phyloP scores from a whole-genome alignment of 1,140 invertebrate genomes.

The Arctopsyche grandis region DNA sequence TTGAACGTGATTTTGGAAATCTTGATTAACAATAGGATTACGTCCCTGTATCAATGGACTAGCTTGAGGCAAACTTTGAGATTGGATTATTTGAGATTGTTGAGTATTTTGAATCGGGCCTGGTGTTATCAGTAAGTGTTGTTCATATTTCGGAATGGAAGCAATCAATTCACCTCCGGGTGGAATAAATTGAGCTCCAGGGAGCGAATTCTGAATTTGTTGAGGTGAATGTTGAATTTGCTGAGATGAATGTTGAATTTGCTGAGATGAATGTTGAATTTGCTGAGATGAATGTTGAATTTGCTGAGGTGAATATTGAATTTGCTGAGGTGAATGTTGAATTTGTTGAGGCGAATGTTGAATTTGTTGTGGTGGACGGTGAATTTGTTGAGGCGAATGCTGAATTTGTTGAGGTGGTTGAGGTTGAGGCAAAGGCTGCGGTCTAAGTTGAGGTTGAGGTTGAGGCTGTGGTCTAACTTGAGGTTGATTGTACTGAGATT shows the following conservation, averaged over 20 bases:
- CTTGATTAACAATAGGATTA: slow-evolving; percentile 42
- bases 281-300: slow-evolving; percentile 59
- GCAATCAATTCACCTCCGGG: slow-evolving; percentile 75
- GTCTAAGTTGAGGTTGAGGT: slow-evolving; percentile 59
- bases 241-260: slow-evolving; percentile 60
- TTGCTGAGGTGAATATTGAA: slow-evolving; percentile 55
- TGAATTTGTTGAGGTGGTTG: slow-evolving; percentile 56
- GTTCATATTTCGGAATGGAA: slow-evolving; percentile 79
- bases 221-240: slow-evolving; percentile 55
- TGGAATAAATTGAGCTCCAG: slow-evolving; percentile 63
- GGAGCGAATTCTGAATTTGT: slow-evolving; percentile 60
- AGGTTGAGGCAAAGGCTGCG: slow-evolving; percentile 59
- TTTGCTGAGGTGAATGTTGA: slow-evolving; percentile 56
- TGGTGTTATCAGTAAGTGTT: slow-evolving; percentile 72
- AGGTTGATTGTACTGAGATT: slow-evolving; percentile 58
- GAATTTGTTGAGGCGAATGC: slow-evolving; percentile 56
- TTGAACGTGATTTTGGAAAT: slow-evolving; percentile 49
- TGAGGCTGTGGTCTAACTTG: slow-evolving; percentile 56
- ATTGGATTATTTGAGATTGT: slow-evolving; percentile 59
- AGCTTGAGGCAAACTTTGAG: slow-evolving; percentile 57
- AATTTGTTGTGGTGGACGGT: slow-evolving; percentile 60
- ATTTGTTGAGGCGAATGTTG: slow-evolving; percentile 54
- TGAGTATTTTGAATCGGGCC: slow-evolving; percentile 59
- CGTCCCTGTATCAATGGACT: slow-evolving; percentile 43
- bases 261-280: slow-evolving; percentile 56